These are phyloP conservation scores for Eugnorisma glareosa DNA, from an alignment of 2,888 invertebrate species.

Conservation along the genomic window DNA sequence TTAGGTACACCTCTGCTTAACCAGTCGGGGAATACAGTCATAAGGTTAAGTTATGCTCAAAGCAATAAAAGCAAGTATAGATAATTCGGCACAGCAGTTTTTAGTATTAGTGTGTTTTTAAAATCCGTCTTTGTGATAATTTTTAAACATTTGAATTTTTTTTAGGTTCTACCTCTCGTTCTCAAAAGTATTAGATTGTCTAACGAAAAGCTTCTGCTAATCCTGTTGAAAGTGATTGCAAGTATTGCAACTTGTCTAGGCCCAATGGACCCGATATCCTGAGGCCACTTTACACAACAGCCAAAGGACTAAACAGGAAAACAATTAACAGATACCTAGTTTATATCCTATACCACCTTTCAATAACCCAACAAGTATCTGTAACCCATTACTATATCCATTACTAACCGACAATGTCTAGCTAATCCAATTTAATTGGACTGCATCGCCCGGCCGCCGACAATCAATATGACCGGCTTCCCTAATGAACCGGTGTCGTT, in stretches of 20 bases:
- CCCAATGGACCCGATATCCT: background rate
- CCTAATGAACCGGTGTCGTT: conserved; percentile 55
- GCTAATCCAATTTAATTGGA: conserved; percentile 66
- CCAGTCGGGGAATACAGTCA: background rate
- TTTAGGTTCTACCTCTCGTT: no score
- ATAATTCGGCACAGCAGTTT: background rate
- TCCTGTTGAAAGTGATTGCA: background rate
- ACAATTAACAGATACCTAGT: background rate
- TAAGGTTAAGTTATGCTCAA: background rate
- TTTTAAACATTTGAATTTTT: no score
- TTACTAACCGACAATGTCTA: conserved; percentile 53
- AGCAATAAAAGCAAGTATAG: background rate
- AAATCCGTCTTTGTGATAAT: no score
- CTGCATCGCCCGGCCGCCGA: conserved; percentile 47
- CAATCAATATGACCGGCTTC: conserved; percentile 35
- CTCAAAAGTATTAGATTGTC: background rate
- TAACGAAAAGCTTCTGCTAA: background rate
- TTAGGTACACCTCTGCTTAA: background rate
- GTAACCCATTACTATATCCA: conserved; percentile 42
- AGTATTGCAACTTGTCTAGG: background rate
- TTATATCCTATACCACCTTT: background rate
- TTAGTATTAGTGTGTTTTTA: background rate
- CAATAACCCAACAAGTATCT: conserved; percentile 5
- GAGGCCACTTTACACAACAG: background rate
- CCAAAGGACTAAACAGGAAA: background rate